Percentiles rank a stretch among this genome's conserved stretches.
Evolutionary conservation across 1,140 invertebrate species (phyloP).

Genomic region (Zaprionus camerounensis): DNA sequence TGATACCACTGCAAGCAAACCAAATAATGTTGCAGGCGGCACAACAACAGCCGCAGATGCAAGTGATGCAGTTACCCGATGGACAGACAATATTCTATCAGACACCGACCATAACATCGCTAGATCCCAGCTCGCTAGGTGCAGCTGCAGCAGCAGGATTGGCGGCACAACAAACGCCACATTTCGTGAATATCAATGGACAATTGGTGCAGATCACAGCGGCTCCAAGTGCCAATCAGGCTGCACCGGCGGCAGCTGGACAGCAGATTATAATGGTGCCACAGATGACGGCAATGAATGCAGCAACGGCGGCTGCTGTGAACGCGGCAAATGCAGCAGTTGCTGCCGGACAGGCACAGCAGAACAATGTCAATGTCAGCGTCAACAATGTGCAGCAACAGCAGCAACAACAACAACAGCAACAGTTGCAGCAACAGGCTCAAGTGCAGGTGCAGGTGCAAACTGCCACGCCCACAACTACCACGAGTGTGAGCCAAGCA

Average conservation of each 20-base stretch:
- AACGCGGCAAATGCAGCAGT: slow-evolving; percentile 33
- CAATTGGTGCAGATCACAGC: slow-evolving; percentile 89
- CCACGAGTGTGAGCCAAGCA: slow-evolving; percentile 53
- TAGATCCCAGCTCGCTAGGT: slow-evolving; percentile 62
- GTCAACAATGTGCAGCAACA: slow-evolving; percentile 47
- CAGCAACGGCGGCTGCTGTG: slow-evolving; percentile 74
- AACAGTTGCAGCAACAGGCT: slow-evolving; percentile 31
- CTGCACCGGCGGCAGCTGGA: slow-evolving; percentile 35
- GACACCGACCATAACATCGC: slow-evolving; percentile 62
- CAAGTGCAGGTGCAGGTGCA: slow-evolving; percentile 44
- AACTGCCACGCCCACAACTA: slow-evolving; percentile 28
- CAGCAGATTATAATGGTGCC: slow-evolving; percentile 83
- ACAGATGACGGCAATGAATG: slow-evolving; percentile 81
- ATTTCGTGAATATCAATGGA: slow-evolving; percentile 91
- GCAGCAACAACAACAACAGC: slow-evolving; percentile 51
- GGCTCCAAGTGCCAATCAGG: slow-evolving; percentile 54
- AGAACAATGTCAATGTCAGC: slow-evolving; percentile 8
- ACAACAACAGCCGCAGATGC: slow-evolving; percentile 87
- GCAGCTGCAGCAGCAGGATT: slow-evolving; percentile 36
- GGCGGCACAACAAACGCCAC: slow-evolving; percentile 85
- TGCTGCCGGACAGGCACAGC: slow-evolving; percentile 16
- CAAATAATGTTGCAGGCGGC: slow-evolving; percentile 80
- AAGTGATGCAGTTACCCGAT: slow-evolving; percentile 95
- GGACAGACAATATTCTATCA: slow-evolving; percentile 97
- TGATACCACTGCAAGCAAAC: slow-evolving; percentile 75